Evolutionary conservation across 2,797 vertebrate genomes (phyloP).

Genomic region (Glyptemys insculpta): DNA sequence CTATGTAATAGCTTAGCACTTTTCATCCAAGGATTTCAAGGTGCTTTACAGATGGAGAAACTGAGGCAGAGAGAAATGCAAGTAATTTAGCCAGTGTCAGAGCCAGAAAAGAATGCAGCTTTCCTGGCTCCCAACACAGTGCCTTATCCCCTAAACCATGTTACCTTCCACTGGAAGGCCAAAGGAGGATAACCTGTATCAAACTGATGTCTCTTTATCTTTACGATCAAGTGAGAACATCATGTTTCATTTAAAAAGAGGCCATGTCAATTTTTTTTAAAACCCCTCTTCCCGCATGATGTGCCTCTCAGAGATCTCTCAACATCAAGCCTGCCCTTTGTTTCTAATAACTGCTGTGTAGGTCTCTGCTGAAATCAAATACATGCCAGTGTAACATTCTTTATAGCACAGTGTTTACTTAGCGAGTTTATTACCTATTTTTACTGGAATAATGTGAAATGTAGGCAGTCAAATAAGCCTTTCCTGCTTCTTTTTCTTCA

Average conservation of each 20-base stretch:
- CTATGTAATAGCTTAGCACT: background rate
- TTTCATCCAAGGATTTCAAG: background rate
- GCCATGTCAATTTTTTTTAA: slow-evolving; percentile 5
- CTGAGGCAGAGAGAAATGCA: background rate
- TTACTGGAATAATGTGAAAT: slow-evolving; percentile 68
- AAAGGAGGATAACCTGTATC: background rate
- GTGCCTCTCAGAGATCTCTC: background rate
- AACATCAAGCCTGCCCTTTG: slow-evolving; percentile 56
- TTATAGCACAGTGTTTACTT: slow-evolving; percentile 64
- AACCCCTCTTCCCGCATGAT: slow-evolving; percentile 9
- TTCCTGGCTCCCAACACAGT: background rate
- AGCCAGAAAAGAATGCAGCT: background rate
- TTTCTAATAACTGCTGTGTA: slow-evolving; percentile 70
- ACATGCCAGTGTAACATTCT: slow-evolving; percentile 58
- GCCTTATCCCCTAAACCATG: background rate
- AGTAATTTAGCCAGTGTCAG: accelerated
- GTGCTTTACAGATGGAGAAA: background rate
- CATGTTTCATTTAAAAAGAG: slow-evolving; percentile 43
- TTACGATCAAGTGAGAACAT: background rate
- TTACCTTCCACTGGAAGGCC: background rate
- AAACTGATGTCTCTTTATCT: background rate
- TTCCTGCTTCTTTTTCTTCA: slow-evolving; percentile 50
- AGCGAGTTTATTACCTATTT: slow-evolving; percentile 74
- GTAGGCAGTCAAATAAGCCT: slow-evolving; percentile 58
- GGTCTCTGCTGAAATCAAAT: slow-evolving; percentile 63